These are phyloP conservation scores for Temnothorax rugatulus DNA, from an alignment of 2,888 invertebrate species.

Conservation along the genomic window DNA sequence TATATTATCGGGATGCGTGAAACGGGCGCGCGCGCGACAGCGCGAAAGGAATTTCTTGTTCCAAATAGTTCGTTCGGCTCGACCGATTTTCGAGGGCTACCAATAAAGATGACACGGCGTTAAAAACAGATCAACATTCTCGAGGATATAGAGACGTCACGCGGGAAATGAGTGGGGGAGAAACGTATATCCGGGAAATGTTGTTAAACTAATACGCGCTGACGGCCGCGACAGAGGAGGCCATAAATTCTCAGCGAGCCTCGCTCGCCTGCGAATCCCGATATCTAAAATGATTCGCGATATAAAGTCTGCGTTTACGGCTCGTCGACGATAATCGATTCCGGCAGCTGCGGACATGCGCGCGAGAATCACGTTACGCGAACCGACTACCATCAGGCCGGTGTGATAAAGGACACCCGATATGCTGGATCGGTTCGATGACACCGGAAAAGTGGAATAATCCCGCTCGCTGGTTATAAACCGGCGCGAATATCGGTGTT, in stretches of 20 bases:
- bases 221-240: background rate
- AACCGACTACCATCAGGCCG: background rate
- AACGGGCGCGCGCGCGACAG: slow-evolving; percentile 6
- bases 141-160: background rate
- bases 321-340: slow-evolving; percentile 23
- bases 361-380: slow-evolving; percentile 21
- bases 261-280: background rate
- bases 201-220: background rate
- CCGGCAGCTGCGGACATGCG: background rate
- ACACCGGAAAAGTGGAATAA: slow-evolving; percentile 35
- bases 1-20: slow-evolving; percentile 51
- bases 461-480: slow-evolving; percentile 24
- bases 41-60: slow-evolving; percentile 30
- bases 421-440: background rate
- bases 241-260: slow-evolving; percentile 11
- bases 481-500: slow-evolving; percentile 9
- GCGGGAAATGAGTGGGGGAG: background rate
- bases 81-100: slow-evolving; percentile 1
- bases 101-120: background rate
- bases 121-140: background rate
- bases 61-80: slow-evolving; percentile 19
- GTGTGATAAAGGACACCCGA: background rate
- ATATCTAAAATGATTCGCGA: slow-evolving; percentile 1
- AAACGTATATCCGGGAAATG: background rate
- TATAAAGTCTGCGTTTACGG: background rate